Evolutionary conservation across 1,140 invertebrate genomes (phyloP), one percentile per base, ranked within the genome.

Genomic region (Pemphigus obesinymphae): DNA sequence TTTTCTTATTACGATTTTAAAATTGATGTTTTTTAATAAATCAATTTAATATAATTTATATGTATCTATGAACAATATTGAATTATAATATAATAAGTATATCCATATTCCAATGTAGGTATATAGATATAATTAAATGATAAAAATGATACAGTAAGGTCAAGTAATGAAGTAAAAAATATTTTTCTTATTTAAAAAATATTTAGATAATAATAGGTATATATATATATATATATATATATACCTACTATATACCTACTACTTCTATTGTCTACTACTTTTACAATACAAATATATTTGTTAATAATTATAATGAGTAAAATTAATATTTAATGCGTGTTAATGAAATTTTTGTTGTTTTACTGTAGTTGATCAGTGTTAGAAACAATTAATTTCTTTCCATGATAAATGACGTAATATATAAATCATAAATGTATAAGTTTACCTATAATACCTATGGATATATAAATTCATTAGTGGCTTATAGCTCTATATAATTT

Each of bases 281-380:
- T n/a, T n/a, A n/a, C n/a, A 7, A n/a, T 23, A 68, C n/a, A 23
- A n/a, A n/a, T n/a, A n/a, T 40, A 68, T 68, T 40, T 40, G 34
- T 40, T 68, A 20, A 68, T 13, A 68, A 68, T 34, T 68, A n/a
- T n/a, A 68, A 72, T 72, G 68, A 72, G 37, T 26, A 8, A 70
- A 45, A 70, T 29, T 45, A 45, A 72, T 45, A 72, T 40, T 68
- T 23, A 68, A 68, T 68, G 34, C 34, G 20, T 68, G 31, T 68
- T 23, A 45, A 45, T 29, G 23, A 72, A 68, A 40, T 40, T 23
- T 31, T 31, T 29, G 23, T 70, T 70, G n/a, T 29, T 72, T 48
- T 45, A 72, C n/a, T 15, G n/a, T 26, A 17, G 17, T 72, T 29
- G 2, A n/a, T n/a, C n/a, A n/a, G n/a, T n/a, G n/a, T n/a, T n/a